Evolutionary conservation across 2,797 vertebrate species (phyloP), one percentile per base, ranked within the genome.

Genomic region (Melanotaenia trifasciata): DNA sequence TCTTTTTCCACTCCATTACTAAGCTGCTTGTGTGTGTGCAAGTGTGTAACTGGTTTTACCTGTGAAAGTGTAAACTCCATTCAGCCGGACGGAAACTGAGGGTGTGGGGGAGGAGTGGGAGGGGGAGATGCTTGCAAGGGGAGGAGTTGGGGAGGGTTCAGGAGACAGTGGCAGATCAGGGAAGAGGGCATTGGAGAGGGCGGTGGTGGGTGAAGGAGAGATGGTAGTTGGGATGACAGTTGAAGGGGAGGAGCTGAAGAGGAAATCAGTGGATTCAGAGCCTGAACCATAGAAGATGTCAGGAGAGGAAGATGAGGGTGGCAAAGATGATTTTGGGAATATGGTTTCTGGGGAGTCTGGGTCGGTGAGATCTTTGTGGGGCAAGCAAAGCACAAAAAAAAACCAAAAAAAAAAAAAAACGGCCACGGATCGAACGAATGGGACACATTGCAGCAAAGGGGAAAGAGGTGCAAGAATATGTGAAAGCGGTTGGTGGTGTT

Each of bases 51-150:
- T 79, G 81, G 60, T 74, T 92, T 95, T 95, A 95, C 95, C 95
- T 95, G 95, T 93, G 86, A 92, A 83, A 82, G 86, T 90, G 91
- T 91, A 82, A 81, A 92, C 90, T 93, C 94, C 94, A 81, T 91
- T 94, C 91, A 92, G 91, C 91, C 47, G 86, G 74, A 87, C 78
- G 78, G 92, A 86, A 88, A 93, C 91, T 89, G 91, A 89, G 87
- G 93, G 87, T 65, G 91, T 89, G 83, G 56, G 28, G 78, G 80
- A 60, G 74, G 80, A 64, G 70, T 7, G 12, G 72, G 88, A 74
- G 61, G 86, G 56, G 36, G 83, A 6, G 20, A 38, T 51, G 79
- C 78, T 69, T 56, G 71, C 36, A 61, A 28, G 28, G 22, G 74
- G 2, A 4, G 73, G 30, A 4, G 58, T 58, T 0, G 32, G 22